phyloP scores from a whole-genome alignment of 2,113 vertebrate genomes.

The Paramormyrops kingsleyae region DNA sequence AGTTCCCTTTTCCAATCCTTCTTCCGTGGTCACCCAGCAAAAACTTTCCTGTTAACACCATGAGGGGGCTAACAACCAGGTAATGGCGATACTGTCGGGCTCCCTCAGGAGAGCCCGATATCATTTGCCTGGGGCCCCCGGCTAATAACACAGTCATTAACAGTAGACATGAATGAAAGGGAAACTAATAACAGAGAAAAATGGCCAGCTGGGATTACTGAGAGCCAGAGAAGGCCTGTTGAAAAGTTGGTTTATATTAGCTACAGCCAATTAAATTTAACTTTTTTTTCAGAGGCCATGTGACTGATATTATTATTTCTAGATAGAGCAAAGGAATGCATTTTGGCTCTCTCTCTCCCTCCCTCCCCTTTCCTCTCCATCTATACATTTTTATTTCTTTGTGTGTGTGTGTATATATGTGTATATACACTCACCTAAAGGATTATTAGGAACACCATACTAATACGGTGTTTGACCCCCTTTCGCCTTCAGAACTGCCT shows the following conservation, averaged over 20 bases:
- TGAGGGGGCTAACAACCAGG: background rate
- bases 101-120: background rate
- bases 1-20: background rate
- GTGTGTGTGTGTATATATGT: too few species aligned
- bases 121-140: background rate
- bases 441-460: too few species aligned
- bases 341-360: background rate
- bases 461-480: too few species aligned
- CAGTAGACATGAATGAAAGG: slow-evolving; percentile 14
- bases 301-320: background rate
- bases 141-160: background rate
- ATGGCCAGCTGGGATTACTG: background rate
- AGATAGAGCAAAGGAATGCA: background rate
- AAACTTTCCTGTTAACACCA: slow-evolving; percentile 2
- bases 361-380: background rate
- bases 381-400: background rate
- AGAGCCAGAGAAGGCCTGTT: background rate
- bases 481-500: too few species aligned
- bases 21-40: background rate
- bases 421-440: too few species aligned
- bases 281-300: background rate
- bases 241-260: background rate
- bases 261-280: slow-evolving; percentile 7
- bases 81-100: background rate
- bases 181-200: background rate